Base-by-base conservation (phyloP, 2,113 vertebrate species). In the Mugil cephalus region DNA sequence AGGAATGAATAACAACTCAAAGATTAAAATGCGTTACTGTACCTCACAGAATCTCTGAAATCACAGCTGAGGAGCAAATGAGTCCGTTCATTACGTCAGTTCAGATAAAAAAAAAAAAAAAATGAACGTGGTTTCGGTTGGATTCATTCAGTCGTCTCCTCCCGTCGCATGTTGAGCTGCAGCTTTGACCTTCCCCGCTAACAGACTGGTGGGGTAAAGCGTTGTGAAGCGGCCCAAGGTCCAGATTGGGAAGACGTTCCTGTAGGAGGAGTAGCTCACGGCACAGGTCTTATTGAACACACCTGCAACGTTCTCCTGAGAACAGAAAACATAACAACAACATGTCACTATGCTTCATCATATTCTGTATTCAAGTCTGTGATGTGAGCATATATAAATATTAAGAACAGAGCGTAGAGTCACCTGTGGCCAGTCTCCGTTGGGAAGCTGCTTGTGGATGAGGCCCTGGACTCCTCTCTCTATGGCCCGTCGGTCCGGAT, bases 241-340 rank as follows among this genome's bases (percentile, higher is more conserved):
- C 98, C 97, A 99, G 79, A 99, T 90, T 2, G 98, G 96, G 80
- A 99, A 99, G 62, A 99, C 39, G 0, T 99, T 99, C 62, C 95
- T 93, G 86, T 99, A 99, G 0, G 89, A 95, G 0, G 95, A 96
- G 90, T 99, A 99, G 88, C 93, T 98, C 92, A 99, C 96, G 17
- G 96, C 96, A 19, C 98, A 99, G 0, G 95, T 96, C 89, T 97
- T 99, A 92, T 99, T 99, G 85, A 99, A 99, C 52, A 99, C 97
- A 0, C 98, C 97, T 0, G 96, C 58, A 24, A 95, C 95, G 39
- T 98, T 99, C 54, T 96, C 98, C 98, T 99, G 83, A 0, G 64
- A 81, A 69, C 5, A 5, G 24, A 5, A 30, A 46, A 19, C n/a
- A 77, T 7, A 46, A 8, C 35, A 15, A 40, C 0, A 19, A 7